Base-by-base conservation (phyloP, 2,888 invertebrate genomes). In the Tenthredo distinguenda region DNA sequence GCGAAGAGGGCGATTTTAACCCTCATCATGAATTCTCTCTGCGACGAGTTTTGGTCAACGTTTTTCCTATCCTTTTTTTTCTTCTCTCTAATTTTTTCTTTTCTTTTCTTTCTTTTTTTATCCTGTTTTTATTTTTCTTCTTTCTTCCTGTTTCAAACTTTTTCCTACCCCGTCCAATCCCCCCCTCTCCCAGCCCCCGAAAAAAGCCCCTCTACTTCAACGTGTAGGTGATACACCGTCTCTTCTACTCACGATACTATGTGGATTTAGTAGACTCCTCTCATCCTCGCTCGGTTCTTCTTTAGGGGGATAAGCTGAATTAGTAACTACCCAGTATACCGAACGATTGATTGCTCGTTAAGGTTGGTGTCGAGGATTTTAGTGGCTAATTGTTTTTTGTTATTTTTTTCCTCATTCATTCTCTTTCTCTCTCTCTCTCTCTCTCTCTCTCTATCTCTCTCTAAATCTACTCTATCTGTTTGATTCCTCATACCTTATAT, bases 21-120 rank as follows among this genome's bases (percentile, higher is more conserved):
- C 82, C 85, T 85, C 85, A 82, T 85, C 85, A 71, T 50, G 58
- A 85, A 85, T 85, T 85, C 85, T 58, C 85, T 85, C 79, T 85
- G 37, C 72, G 47, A 71, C 71, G 81, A 43, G 81, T 85, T 82
- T 85, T 68, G 68, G 47, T 85, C 81, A 76, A 82, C 58, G 21
- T 71, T 85, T 84, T 76, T 76, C 65, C 50, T 10, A 40, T 37
- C 37, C 37, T 21, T 68, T 79, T 5, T 40, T n/a, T 21, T 47
- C 40, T 37, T 86, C n/a, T 71, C 43, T 47, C 43, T 83, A 47
- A 34, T n/a, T 58, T 58, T 37, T 34, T 55, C 1, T 55, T 34
- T 55, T 37, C 31, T 55, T 31, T n/a, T 55, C 2, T 55, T n/a
- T 31, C n/a, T 50, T 47, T 15, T 37, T 40, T 34, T 65, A n/a